These are phyloP conservation scores for Nicator chloris DNA, from an alignment of 2,113 vertebrate genomes.

Conservation along the genomic window DNA sequence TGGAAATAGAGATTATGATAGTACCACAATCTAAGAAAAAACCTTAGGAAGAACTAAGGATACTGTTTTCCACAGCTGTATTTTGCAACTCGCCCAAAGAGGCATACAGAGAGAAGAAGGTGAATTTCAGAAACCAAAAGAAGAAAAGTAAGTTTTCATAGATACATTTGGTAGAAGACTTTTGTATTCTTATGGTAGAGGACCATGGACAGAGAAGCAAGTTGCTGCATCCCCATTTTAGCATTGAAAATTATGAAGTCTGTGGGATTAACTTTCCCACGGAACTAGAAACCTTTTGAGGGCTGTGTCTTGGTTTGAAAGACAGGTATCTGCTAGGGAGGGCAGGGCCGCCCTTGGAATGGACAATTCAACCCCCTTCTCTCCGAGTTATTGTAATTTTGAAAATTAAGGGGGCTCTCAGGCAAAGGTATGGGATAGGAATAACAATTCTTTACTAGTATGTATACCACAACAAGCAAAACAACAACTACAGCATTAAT, in stretches of 20 bases:
- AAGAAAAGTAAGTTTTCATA: not conserved
- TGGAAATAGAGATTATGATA: not conserved
- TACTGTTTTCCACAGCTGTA: not conserved
- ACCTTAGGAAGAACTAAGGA: not conserved
- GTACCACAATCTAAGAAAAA: not conserved
- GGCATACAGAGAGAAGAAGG: not conserved
- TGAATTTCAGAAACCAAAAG: not conserved
- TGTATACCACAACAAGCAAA: too few species aligned
- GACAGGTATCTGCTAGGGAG: too few species aligned
- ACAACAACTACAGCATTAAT: too few species aligned
- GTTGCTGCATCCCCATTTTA: not conserved
- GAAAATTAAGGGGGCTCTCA: too few species aligned
- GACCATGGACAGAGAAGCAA: not conserved
- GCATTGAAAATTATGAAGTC: not conserved
- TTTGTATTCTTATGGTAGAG: not conserved
- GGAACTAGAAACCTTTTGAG: not conserved
- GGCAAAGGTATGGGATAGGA: too few species aligned
- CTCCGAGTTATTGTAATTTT: too few species aligned
- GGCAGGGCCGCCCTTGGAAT: too few species aligned
- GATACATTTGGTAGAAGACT: not conserved
- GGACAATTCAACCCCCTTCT: too few species aligned
- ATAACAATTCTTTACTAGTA: too few species aligned
- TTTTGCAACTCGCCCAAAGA: not conserved
- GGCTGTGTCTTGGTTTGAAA: too few species aligned
- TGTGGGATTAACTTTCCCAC: not conserved